These are phyloP conservation scores for Ostrea edulis DNA, from an alignment of 1,140 invertebrate genomes.

Conservation along the genomic window DNA sequence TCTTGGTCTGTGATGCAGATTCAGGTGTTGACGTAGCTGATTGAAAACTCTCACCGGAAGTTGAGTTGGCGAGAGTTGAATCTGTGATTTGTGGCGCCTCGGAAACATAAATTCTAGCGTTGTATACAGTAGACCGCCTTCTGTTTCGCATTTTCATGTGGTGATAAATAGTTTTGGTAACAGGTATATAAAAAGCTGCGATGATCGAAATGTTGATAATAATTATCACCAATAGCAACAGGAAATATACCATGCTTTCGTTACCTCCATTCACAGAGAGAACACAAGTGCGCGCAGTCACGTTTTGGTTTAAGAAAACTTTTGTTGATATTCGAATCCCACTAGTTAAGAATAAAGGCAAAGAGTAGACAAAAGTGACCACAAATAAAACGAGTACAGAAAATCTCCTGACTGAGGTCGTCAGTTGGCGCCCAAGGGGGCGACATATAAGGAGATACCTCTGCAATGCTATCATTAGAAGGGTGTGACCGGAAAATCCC, in stretches of 20 bases:
- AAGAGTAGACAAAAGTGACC: conserved; percentile 12
- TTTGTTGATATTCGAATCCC: background rate
- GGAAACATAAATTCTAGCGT: background rate
- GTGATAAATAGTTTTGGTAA: conserved; percentile 17
- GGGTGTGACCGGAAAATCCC: conserved; percentile 12
- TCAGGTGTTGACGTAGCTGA: background rate
- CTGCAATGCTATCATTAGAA: conserved; percentile 28
- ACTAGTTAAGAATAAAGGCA: background rate
- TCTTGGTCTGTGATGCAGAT: background rate
- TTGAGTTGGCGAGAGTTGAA: background rate
- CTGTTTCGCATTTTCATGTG: background rate
- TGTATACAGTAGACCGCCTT: background rate
- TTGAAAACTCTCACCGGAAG: background rate
- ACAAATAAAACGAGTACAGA: background rate
- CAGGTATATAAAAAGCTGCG: background rate
- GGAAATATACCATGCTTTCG: background rate
- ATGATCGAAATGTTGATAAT: background rate
- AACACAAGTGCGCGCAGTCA: background rate
- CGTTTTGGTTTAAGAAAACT: background rate
- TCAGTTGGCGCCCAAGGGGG: conserved; percentile 36
- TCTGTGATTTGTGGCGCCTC: background rate
- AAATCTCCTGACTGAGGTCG: background rate
- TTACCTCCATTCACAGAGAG: background rate
- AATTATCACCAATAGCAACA: background rate
- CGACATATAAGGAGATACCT: conserved; percentile 29